Evolutionary conservation across 2,113 vertebrate species (phyloP), one percentile per base, ranked within the genome.

Genomic region (Tragelaphus buxtoni): DNA sequence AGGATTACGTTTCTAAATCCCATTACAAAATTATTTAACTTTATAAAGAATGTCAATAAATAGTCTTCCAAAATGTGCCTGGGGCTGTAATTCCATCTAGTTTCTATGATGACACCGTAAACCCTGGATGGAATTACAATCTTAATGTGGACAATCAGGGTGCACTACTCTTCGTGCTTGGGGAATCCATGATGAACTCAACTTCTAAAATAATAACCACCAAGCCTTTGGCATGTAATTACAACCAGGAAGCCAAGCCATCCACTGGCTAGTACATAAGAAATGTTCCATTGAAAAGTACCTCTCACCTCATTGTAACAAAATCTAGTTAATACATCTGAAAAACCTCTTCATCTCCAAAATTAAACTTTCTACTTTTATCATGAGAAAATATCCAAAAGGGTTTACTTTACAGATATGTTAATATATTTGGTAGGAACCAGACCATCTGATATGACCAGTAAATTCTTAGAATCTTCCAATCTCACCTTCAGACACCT

Each of bases 91-190:
- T 98, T 98, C 96, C 98, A 98, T 98, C 97, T 94, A 26, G 2
- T 93, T 98, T 97, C 97, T 98, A 93, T 93, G 94, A 98, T 98
- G 98, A 98, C 98, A 98, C 90, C 84, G 94, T 93, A 97, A 96
- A 88, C 97, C 93, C 82, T 95, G 98, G 98, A 98, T 98, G 98
- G 97, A 98, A 98, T 98, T 98, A 98, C 98, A 98, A 91, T 79
- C 98, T 98, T 35, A n/a, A 98, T 96, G 97, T 92, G 97, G 97
- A 96, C 91, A 97, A 86, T 98, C 94, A 97, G 82, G 56, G 95
- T 93, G 87, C 0, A 86, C 94, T 98, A 97, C 97, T 97, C 72
- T 89, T 92, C 83, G 86, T 35, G 93, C 97, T 95, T 9, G 39
- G 93, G 97, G 93, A 97, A 87, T 91, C 94, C 95, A 90, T 58